Conservation (phyloP, 2,888 invertebrate species). For the Drosophila siamana region DNA sequence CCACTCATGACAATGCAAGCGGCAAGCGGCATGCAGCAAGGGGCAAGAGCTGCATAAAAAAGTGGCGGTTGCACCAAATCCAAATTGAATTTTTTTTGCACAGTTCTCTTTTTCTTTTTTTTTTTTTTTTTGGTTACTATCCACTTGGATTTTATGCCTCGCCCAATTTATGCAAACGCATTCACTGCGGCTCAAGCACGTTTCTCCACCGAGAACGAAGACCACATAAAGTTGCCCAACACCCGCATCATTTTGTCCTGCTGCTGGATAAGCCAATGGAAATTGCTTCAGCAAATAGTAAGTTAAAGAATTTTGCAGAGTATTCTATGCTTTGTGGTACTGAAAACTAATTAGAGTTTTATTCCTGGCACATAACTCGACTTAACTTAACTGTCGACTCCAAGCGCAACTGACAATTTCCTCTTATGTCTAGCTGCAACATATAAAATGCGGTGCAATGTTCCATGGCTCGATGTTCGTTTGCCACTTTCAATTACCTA, state of each 20-base stretch:
- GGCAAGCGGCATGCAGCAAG: neutral
- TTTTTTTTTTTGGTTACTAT: conserved; percentile 18
- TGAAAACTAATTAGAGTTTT: conserved; percentile 10
- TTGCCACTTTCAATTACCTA: conserved; percentile 6
- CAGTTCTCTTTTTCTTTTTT: conserved; percentile 13
- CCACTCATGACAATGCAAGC: conserved; percentile 38
- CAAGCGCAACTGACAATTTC: neutral
- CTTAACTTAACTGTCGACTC: neutral
- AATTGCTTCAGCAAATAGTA: conserved; percentile 51
- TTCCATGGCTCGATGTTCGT: neutral
- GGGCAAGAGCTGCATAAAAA: conserved; percentile 33
- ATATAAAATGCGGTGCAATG: neutral
- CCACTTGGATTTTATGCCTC: conserved; percentile 52
- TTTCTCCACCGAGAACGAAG: conserved; percentile 25
- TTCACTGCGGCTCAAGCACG: conserved; percentile 68
- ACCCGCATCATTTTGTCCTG: conserved; percentile 33
- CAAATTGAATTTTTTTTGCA: conserved; percentile 74
- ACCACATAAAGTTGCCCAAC: conserved; percentile 41
- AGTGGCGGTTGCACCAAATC: conserved; percentile 66
- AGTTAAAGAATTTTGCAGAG: conserved; percentile 9
- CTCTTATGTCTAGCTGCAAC: neutral
- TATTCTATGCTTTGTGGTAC: neutral
- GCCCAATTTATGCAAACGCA: conserved; percentile 79
- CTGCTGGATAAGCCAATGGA: conserved; percentile 35
- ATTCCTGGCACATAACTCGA: neutral